Conservation (phyloP, 2,113 vertebrate species). For the Atrichornis clamosus region DNA sequence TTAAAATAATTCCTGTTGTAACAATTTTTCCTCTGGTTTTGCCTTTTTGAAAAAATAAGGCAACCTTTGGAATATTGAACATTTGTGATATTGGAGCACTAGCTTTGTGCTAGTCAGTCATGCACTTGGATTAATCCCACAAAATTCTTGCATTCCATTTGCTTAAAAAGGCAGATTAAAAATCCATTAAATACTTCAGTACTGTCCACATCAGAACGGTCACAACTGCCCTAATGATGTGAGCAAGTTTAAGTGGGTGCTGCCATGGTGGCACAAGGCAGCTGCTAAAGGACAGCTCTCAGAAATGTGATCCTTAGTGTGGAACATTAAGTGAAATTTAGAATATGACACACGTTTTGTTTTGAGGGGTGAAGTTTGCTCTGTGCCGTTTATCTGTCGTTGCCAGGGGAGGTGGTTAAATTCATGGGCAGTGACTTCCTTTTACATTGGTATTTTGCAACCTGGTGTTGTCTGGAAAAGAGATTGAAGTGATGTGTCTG, state of each 20-base stretch:
- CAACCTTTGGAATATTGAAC: neutral
- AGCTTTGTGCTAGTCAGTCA: neutral
- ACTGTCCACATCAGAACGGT: neutral
- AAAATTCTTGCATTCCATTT: neutral
- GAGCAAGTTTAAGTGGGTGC: neutral
- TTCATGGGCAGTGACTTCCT: neutral
- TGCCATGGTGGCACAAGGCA: neutral
- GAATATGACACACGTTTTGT: neutral
- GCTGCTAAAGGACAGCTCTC: neutral
- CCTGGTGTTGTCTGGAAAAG: neutral
- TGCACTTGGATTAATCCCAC: neutral
- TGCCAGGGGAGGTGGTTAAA: neutral
- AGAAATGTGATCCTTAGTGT: neutral
- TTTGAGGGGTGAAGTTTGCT: neutral
- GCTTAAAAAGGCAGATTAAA: conserved; percentile 15
- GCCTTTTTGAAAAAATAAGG: neutral
- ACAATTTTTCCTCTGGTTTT: neutral
- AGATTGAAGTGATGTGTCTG: neutral
- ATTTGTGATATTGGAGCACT: neutral
- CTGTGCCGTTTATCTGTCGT: neutral
- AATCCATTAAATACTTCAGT: neutral
- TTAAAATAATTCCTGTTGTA: neutral
- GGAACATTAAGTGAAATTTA: neutral
- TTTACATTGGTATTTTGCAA: neutral
- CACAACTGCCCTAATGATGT: neutral